Percentiles rank a stretch among this genome's conserved stretches.
phyloP scores from a whole-genome alignment of 23 tunicate species.

The Phallusia fumigata region DNA sequence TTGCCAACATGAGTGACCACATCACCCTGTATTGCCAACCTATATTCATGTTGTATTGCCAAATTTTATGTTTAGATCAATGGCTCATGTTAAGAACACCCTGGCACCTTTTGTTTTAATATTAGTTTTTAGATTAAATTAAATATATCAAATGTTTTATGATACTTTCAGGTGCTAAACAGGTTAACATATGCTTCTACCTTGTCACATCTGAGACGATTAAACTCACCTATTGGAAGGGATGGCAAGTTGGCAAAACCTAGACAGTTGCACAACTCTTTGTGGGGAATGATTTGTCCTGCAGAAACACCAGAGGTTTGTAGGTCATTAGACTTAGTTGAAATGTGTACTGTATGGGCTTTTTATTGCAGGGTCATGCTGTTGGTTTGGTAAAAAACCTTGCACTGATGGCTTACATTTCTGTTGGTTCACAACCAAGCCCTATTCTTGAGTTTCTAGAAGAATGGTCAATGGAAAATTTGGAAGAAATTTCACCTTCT shows the following conservation, averaged over 20 bases:
- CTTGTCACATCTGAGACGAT: constrained; percentile 90
- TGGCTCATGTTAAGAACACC: no score
- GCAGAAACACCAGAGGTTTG: constrained; percentile 99
- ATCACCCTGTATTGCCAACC: no score
- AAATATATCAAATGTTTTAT: no score
- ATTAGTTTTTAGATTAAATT: no score
- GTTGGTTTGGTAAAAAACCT: constrained; percentile 98
- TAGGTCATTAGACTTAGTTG: no score
- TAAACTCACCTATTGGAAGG: constrained; percentile 97
- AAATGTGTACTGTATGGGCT: no score
- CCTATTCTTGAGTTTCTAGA: constrained; percentile 98
- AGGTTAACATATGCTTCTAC: constrained; percentile 98
- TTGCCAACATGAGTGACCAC: no score
- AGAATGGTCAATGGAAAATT: constrained; percentile 99
- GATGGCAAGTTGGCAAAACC: constrained; percentile 99
- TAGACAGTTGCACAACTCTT: constrained; percentile 86
- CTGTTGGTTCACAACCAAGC: constrained; percentile 99
- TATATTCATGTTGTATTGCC: no score
- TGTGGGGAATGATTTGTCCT: constrained; percentile 99
- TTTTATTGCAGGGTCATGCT: constrained; percentile 99
- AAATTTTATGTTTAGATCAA: no score
- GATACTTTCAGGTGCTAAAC: constrained; percentile 84
- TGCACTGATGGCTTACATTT: constrained; percentile 99
- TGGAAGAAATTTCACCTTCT: constrained; percentile 97
- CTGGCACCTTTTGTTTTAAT: no score